These are phyloP conservation scores for Eupeodes latifasciatus DNA, from an alignment of 2,888 invertebrate genomes.

Conservation along the genomic window DNA sequence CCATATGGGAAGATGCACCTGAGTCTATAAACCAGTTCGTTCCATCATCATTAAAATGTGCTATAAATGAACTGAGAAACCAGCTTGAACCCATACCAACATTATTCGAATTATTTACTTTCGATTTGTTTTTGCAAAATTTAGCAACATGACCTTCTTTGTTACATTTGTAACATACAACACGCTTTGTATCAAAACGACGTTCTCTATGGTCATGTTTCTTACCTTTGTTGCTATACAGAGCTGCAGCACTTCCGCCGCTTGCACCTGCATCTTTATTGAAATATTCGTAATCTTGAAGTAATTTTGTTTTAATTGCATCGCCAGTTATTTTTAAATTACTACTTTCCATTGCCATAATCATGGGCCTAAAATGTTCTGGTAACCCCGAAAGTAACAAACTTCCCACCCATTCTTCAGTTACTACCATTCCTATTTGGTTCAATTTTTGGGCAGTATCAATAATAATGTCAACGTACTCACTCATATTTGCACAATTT, in stretches of 20 bases:
- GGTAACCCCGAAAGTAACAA: constrained; percentile 32
- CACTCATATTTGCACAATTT: constrained; percentile 31
- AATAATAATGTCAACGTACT: constrained; percentile 48
- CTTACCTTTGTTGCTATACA: background rate
- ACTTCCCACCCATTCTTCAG: constrained; percentile 46
- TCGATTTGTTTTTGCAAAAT: background rate
- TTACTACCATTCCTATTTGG: constrained; percentile 54
- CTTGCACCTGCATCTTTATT: constrained; percentile 8
- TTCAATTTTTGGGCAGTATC: constrained; percentile 58
- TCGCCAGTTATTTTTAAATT: background rate
- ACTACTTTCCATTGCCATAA: constrained; percentile 25
- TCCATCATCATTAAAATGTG: background rate
- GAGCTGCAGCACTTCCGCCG: constrained; percentile 9
- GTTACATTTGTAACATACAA: background rate
- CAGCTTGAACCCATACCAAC: background rate
- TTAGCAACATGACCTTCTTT: background rate
- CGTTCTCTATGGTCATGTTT: background rate
- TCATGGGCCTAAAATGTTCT: constrained; percentile 54
- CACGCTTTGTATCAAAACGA: background rate
- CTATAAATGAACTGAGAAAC: background rate
- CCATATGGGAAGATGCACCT: background rate
- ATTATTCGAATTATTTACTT: background rate
- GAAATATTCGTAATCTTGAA: background rate
- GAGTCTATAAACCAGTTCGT: background rate
- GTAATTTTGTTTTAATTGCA: background rate